These are phyloP conservation scores for Gymnosoma rotundatum DNA, from an alignment of 2,888 invertebrate species.

Conservation along the genomic window DNA sequence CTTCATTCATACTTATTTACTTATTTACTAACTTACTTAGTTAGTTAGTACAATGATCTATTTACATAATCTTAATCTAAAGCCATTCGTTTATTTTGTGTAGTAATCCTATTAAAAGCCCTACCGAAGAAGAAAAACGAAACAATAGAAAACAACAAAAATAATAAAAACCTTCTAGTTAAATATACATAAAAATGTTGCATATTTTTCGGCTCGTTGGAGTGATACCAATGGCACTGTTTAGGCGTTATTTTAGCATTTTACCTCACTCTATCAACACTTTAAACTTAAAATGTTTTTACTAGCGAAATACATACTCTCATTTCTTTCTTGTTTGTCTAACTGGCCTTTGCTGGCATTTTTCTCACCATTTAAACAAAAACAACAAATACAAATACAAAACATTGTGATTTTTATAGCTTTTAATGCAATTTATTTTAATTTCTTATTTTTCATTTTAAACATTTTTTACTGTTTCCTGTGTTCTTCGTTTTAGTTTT, in stretches of 20 bases:
- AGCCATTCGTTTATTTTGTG: slow-evolving; percentile 65
- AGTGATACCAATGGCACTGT: slow-evolving; percentile 1
- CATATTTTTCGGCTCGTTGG: slow-evolving; percentile 61
- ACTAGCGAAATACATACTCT: slow-evolving; percentile 1
- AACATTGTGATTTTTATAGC: slow-evolving; percentile 62
- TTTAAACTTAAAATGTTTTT: slow-evolving; percentile 28
- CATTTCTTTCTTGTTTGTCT: slow-evolving; percentile 38
- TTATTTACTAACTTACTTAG: slow-evolving; percentile 47
- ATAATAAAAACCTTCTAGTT: not conserved
- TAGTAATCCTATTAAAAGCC: slow-evolving; percentile 67
- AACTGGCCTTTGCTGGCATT: slow-evolving; percentile 42
- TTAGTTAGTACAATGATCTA: slow-evolving; percentile 69
- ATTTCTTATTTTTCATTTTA: slow-evolving; percentile 57
- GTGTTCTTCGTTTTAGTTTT: not conserved
- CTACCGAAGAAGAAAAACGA: slow-evolving; percentile 35
- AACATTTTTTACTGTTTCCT: not conserved
- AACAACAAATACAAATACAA: not conserved
- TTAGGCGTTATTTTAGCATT: slow-evolving; percentile 24
- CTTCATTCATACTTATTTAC: slow-evolving; percentile 17
- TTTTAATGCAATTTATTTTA: slow-evolving; percentile 65
- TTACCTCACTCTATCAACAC: not conserved
- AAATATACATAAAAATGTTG: slow-evolving; percentile 45
- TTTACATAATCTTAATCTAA: slow-evolving; percentile 71
- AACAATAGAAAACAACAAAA: not conserved
- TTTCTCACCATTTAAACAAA: slow-evolving; percentile 18